phyloP scores from a whole-genome alignment of 2,888 invertebrate species.

The Philereme transversata region DNA sequence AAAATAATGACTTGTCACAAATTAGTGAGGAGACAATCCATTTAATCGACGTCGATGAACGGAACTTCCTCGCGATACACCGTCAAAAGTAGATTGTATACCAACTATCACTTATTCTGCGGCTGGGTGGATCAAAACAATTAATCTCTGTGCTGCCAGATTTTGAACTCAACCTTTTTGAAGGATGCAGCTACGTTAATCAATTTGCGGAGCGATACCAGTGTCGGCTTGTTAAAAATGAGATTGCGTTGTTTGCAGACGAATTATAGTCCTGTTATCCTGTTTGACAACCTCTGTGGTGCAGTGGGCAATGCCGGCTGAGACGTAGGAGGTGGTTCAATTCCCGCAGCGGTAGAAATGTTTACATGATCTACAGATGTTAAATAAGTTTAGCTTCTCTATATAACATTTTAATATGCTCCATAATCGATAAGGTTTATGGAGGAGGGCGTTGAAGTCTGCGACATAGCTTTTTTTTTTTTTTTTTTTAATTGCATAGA shows the following conservation, averaged over 20 bases:
- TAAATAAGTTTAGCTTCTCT: too few species aligned
- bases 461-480: too few species aligned
- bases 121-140: slow-evolving; percentile 69
- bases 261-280: slow-evolving; percentile 34
- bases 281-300: neutral
- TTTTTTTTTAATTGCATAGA: too few species aligned
- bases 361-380: too few species aligned
- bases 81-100: slow-evolving; percentile 38
- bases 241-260: slow-evolving; percentile 47
- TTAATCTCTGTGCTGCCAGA: slow-evolving; percentile 73
- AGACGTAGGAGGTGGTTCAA: too few species aligned
- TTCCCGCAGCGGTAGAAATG: too few species aligned
- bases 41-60: slow-evolving; percentile 46
- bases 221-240: slow-evolving; percentile 47
- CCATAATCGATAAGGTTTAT: too few species aligned
- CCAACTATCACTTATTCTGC: slow-evolving; percentile 26
- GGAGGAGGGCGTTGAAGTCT: too few species aligned
- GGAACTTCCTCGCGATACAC: slow-evolving; percentile 4
- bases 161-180: slow-evolving; percentile 62
- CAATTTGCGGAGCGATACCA: slow-evolving; percentile 67
- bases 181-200: slow-evolving; percentile 65
- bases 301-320: too few species aligned
- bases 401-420: too few species aligned
- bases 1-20: neutral
- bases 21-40: slow-evolving; percentile 36